Conservation (phyloP, 1,140 invertebrate genomes). For the Penaeus japonicus region DNA sequence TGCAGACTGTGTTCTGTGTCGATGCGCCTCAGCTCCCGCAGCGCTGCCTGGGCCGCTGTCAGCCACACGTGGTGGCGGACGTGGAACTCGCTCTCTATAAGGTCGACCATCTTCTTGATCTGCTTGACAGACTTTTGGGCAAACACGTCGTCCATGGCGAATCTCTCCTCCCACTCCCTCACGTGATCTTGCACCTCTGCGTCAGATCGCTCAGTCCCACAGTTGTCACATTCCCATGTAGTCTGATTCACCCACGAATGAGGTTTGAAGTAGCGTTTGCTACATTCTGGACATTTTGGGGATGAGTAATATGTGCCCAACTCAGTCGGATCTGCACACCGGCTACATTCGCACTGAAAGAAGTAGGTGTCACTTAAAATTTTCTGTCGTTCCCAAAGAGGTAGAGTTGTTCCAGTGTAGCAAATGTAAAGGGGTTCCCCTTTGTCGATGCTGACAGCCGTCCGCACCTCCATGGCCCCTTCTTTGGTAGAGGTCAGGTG, state of each 20-base stretch:
- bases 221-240: slow-evolving; percentile 73
- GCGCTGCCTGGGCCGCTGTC: slow-evolving; percentile 27
- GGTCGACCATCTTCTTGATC: not conserved
- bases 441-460: slow-evolving; percentile 34
- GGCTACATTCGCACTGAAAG: slow-evolving; percentile 49
- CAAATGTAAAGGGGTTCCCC: slow-evolving; percentile 44
- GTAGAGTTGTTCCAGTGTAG: slow-evolving; percentile 51
- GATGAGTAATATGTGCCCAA: slow-evolving; percentile 52
- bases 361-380: slow-evolving; percentile 38
- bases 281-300: slow-evolving; percentile 51
- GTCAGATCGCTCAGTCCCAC: slow-evolving; percentile 68
- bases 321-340: slow-evolving; percentile 55
- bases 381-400: slow-evolving; percentile 45
- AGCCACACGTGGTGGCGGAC: slow-evolving; percentile 39
- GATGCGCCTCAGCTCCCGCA: not conserved
- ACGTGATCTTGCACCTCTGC: slow-evolving; percentile 71
- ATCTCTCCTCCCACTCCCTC: slow-evolving; percentile 62
- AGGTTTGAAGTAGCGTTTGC: slow-evolving; percentile 63
- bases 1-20: slow-evolving; percentile 12
- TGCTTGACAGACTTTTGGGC: not conserved
- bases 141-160: slow-evolving; percentile 47
- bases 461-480: slow-evolving; percentile 65
- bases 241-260: slow-evolving; percentile 70
- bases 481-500: slow-evolving; percentile 82
- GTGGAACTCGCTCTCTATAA: slow-evolving; percentile 39